These are phyloP conservation scores for Calephelis nemesis DNA, from an alignment of 1,140 invertebrate species.

Conservation along the genomic window DNA sequence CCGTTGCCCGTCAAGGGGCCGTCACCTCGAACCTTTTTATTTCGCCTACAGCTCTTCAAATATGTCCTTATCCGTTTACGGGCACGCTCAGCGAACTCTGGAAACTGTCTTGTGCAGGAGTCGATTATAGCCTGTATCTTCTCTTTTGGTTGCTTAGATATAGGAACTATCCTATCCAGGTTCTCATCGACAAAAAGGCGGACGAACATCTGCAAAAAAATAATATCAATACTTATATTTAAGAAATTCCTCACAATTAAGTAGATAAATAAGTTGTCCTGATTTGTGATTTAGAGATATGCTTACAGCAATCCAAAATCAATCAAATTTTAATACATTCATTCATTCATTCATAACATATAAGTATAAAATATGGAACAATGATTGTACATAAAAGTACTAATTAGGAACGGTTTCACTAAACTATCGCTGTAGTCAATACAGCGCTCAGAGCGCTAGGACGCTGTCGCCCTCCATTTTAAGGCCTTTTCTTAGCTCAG, in stretches of 20 bases:
- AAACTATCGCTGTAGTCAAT: slow-evolving; percentile 8
- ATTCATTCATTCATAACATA: too few species aligned
- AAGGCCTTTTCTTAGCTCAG: too few species aligned
- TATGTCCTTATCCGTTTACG: slow-evolving; percentile 97
- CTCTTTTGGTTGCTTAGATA: slow-evolving; percentile 98
- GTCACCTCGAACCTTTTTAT: slow-evolving; percentile 93
- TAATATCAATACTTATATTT: neutral
- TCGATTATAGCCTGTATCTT: slow-evolving; percentile 99
- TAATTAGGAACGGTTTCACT: neutral
- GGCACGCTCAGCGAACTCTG: slow-evolving; percentile 96
- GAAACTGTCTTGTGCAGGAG: slow-evolving; percentile 97
- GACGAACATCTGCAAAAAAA: slow-evolving; percentile 94
- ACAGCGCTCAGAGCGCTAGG: too few species aligned
- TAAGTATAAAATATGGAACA: neutral
- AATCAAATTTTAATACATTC: too few species aligned
- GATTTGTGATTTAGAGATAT: too few species aligned
- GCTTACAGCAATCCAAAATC: too few species aligned
- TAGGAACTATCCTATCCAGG: slow-evolving; percentile 96
- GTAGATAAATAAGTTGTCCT: too few species aligned
- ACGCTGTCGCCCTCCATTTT: too few species aligned
- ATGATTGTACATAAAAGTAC: neutral
- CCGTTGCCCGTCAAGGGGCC: slow-evolving; percentile 54
- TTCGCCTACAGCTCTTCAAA: slow-evolving; percentile 95
- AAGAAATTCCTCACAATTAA: too few species aligned
- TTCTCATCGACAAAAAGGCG: slow-evolving; percentile 98